Evolutionary conservation across 2,113 vertebrate genomes (phyloP).

Genomic region (Elaphurus davidianus): DNA sequence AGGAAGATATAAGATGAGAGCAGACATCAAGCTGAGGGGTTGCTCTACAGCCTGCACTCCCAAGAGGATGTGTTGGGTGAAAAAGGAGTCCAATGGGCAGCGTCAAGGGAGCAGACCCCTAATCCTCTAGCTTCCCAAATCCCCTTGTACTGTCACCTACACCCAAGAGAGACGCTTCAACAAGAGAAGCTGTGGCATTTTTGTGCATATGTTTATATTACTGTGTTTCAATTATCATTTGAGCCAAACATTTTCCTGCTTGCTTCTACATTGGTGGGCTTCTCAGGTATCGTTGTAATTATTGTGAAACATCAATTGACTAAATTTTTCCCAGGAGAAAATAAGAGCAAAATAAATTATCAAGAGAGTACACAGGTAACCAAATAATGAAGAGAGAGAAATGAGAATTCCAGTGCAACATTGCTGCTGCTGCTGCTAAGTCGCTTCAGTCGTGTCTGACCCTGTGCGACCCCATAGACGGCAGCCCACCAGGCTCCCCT

Average conservation of each 20-base stretch:
- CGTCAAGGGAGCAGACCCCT: neutral
- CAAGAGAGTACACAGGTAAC: neutral
- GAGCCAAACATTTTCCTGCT: neutral
- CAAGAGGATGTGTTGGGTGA: neutral
- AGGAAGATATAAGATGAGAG: neutral
- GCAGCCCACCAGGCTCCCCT: no score
- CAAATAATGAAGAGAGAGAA: neutral
- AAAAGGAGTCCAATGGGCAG: neutral
- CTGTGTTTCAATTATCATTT: neutral
- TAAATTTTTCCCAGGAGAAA: neutral
- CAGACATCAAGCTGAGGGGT: neutral
- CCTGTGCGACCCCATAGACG: no score
- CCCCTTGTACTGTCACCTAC: neutral
- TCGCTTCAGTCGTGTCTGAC: no score
- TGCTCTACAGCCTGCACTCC: neutral
- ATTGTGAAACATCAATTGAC: neutral
- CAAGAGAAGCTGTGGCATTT: neutral
- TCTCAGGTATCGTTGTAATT: neutral
- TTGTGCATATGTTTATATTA: neutral
- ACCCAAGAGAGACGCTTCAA: neutral
- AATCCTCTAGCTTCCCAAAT: neutral
- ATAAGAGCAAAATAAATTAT: neutral
- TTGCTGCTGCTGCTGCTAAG: no score
- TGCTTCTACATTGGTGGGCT: neutral
- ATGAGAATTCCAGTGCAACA: neutral